Conservation (phyloP, 2,113 vertebrate genomes). For the Thymallus thymallus region DNA sequence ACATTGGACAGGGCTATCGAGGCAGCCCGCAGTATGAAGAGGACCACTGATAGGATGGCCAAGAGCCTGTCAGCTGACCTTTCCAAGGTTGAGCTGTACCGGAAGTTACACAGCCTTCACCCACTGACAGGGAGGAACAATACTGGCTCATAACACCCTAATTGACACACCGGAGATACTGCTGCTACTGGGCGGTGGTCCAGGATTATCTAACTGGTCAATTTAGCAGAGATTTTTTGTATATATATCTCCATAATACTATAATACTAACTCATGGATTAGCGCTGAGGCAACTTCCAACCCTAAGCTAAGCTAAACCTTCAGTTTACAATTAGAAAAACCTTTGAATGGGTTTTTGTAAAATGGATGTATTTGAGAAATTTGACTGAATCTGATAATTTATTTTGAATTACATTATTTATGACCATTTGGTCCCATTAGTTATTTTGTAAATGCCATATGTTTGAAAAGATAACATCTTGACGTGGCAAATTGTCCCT, state of each 20-base stretch:
- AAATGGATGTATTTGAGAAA: not conserved
- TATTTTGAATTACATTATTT: constrained; percentile 11
- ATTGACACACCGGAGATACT: not conserved
- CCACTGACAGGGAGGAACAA: constrained; percentile 52
- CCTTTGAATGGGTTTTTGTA: not conserved
- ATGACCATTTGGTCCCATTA: not conserved
- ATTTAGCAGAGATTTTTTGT: not conserved
- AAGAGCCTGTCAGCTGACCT: constrained; percentile 80
- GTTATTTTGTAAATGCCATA: not conserved
- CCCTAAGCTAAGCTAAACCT: not conserved
- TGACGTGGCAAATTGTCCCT: not conserved
- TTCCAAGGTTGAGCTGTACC: constrained; percentile 67
- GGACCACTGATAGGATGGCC: constrained; percentile 85
- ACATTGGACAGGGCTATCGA: constrained; percentile 84
- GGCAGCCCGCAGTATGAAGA: constrained; percentile 82
- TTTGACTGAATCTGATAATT: not conserved
- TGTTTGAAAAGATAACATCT: not conserved
- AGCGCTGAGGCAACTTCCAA: not conserved
- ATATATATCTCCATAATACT: not conserved
- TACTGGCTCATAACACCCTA: constrained; percentile 9
- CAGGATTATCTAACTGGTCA: not conserved
- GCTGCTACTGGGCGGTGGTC: not conserved
- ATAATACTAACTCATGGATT: no score
- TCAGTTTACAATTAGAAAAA: not conserved
- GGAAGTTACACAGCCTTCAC: constrained; percentile 45